Conservation (phyloP, 1,140 invertebrate genomes). For the fruit fly (Drosophila melanogaster) region DNA sequence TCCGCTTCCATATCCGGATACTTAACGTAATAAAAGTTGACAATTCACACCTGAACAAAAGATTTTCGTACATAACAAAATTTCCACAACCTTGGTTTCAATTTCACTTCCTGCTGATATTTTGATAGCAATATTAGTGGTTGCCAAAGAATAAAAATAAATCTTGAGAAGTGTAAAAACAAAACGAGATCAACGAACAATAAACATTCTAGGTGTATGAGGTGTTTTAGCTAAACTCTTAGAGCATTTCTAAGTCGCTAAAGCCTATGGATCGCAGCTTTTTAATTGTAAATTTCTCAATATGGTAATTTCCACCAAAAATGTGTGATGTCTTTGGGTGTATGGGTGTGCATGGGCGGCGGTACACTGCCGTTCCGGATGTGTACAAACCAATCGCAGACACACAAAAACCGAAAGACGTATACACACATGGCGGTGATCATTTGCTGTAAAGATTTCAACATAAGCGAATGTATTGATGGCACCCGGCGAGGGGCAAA, state of each 20-base stretch:
- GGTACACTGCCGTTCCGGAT: slow-evolving; percentile 73
- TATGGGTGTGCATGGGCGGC: slow-evolving; percentile 61
- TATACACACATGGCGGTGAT: slow-evolving; percentile 45
- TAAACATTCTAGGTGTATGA: too few relatives aligned
- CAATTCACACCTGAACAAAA: slow-evolving; percentile 2
- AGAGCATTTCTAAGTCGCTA: slow-evolving; percentile 14
- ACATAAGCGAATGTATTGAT: slow-evolving; percentile 70
- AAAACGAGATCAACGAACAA: background rate
- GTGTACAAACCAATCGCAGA: slow-evolving; percentile 71
- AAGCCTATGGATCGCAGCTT: slow-evolving; percentile 21
- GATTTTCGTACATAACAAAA: background rate
- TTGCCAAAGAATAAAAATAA: background rate
- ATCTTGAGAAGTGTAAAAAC: background rate
- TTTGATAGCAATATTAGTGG: background rate
- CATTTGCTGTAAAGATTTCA: slow-evolving; percentile 60
- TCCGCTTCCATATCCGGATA: slow-evolving; percentile 1
- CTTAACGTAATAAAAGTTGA: background rate
- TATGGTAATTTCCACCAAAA: slow-evolving; percentile 80
- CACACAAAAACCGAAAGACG: slow-evolving; percentile 31
- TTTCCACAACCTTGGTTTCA: slow-evolving; percentile 3
- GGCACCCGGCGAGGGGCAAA: slow-evolving; percentile 46
- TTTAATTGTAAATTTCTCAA: slow-evolving; percentile 82
- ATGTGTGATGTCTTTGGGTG: slow-evolving; percentile 38
- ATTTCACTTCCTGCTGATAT: slow-evolving; percentile 9
- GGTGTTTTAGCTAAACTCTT: background rate